Base-by-base conservation (phyloP, 2,888 invertebrate species). In the Heliothis peltigera region DNA sequence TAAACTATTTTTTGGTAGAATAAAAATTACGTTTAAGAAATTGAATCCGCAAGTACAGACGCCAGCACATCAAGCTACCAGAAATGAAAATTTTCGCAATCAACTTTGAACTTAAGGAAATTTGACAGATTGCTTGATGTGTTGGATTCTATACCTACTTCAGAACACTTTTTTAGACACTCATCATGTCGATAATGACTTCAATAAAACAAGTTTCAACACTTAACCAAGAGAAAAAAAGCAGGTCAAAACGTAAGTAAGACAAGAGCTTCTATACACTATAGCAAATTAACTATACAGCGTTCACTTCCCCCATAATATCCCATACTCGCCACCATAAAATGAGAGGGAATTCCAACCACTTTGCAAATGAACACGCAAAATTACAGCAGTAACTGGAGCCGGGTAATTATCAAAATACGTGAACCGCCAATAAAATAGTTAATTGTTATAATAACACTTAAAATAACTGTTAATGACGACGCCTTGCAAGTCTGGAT, bases 401-500 rank as follows among this genome's bases (percentile, higher is more conserved):
- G 39, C 43, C 42, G 10, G 43, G 39, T 64, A 51, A 55, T 69
- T 70, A 76, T 69, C 69, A 62, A 74, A 81, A 63, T 69, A 64
- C 62, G 47, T 53, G 53, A 56, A 51, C 43, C 17, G 15, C 52
- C 46, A 68, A 68, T 77, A 71, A 61, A 59, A 42, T 78, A 53
- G 71, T 68, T 81, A 81, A 83, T 82, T 76, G 74, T 79, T 71
- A 70, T 63, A 77, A 80, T 74, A 84, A 82, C 85, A 80, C 82
- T 82, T 79, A 81, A 58, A 74, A 77, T 82, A 80, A 84, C 85
- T 80, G 80, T 81, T 82, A 77, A 76, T 70, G 72, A 73, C 76
- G 75, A 72, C 63, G 75, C 75, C 70, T 63, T 61, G 49, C 49
- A 59, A 54, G 8, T 54, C 22, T 22, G 8, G 6, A 42, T 46